These are phyloP conservation scores for Phaethornis superciliosus DNA, from an alignment of 2,113 vertebrate genomes.

Conservation along the genomic window DNA sequence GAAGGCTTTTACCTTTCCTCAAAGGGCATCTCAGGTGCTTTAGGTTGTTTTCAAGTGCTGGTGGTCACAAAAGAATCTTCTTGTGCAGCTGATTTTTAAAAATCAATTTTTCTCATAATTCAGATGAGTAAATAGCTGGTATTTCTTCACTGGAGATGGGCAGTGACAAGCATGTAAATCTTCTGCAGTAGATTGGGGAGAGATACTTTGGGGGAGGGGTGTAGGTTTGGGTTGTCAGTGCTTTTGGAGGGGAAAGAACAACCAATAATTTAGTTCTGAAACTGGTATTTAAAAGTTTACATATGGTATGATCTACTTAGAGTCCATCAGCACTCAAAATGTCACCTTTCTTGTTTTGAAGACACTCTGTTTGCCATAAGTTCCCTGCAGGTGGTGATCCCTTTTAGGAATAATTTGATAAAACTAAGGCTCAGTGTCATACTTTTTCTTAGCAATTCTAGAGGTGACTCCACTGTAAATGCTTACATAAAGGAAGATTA, in stretches of 20 bases:
- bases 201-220: fast-evolving
- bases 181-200: neutral
- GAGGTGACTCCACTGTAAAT: neutral
- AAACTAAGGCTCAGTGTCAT: neutral
- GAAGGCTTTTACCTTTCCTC: neutral
- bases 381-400: neutral
- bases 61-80: neutral
- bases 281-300: neutral
- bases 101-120: neutral
- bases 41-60: neutral
- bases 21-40: neutral
- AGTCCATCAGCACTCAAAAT: neutral
- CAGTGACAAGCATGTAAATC: neutral
- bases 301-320: neutral
- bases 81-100: neutral
- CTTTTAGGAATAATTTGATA: neutral
- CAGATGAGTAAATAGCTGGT: neutral
- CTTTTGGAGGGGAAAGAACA: neutral
- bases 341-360: neutral
- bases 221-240: neutral
- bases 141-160: neutral
- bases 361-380: neutral
- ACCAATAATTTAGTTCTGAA: neutral
- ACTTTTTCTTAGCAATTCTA: neutral
- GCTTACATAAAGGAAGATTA: neutral